phyloP scores from a whole-genome alignment of 2,113 vertebrate species.

The Nyctibius bracteatus region DNA sequence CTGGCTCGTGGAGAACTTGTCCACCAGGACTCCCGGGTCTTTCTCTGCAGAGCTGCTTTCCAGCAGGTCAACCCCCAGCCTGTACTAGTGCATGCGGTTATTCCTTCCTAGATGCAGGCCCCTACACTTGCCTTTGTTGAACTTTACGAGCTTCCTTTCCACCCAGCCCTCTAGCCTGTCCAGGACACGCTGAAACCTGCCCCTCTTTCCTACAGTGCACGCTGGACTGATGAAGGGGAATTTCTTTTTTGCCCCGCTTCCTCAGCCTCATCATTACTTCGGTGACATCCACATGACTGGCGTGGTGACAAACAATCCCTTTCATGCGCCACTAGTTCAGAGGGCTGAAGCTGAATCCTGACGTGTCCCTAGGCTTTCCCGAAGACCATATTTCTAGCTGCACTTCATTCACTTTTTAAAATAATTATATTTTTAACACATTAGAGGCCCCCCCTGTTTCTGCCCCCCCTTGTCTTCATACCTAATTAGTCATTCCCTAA shows the following conservation, averaged over 20 bases:
- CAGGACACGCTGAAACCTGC: too few species aligned
- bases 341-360: neutral
- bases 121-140: too few species aligned
- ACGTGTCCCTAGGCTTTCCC: neutral
- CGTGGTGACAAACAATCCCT: neutral
- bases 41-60: too few species aligned
- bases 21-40: too few species aligned
- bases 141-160: too few species aligned
- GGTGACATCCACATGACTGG: neutral
- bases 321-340: neutral
- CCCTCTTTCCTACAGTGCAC: neutral
- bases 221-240: neutral
- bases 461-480: neutral
- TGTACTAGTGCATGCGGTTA: too few species aligned
- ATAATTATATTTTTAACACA: conserved; percentile 17
- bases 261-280: neutral
- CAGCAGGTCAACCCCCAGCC: too few species aligned
- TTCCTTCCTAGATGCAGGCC: too few species aligned
- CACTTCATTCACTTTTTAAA: conserved; percentile 10
- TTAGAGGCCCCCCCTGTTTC: neutral
- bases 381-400: neutral
- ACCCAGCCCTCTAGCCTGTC: too few species aligned
- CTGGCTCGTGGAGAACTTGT: too few species aligned
- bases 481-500: conserved; percentile 48
- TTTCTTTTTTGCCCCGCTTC: neutral